Conservation (phyloP, 2,113 vertebrate species). For the Alces alces region DNA sequence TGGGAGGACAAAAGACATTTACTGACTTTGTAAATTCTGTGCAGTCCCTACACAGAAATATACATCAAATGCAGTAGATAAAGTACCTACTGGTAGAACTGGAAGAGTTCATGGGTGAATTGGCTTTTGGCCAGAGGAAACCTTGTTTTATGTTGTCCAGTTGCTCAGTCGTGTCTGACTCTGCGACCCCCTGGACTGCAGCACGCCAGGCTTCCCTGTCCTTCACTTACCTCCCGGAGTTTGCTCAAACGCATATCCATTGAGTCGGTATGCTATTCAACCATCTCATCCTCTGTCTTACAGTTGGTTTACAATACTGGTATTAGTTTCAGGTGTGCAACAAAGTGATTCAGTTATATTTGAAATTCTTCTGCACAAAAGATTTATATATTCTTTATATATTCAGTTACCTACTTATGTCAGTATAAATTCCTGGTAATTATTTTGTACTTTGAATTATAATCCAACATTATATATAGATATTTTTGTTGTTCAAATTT, state of each 20-base stretch:
- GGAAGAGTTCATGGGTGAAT: not conserved
- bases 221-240: not conserved
- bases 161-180: not conserved
- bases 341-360: not conserved
- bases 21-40: not conserved
- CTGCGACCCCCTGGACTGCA: not conserved
- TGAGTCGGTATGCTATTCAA: not conserved
- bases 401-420: not conserved
- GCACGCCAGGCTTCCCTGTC: not conserved
- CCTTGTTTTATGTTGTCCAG: not conserved
- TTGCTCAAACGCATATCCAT: not conserved
- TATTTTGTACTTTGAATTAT: not conserved
- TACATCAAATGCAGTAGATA: not conserved
- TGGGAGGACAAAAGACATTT: not conserved
- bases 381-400: not conserved
- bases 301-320: not conserved
- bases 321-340: too few relatives aligned
- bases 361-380: not conserved
- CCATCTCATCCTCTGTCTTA: not conserved
- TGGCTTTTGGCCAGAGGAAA: not conserved
- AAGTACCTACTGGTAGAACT: not conserved
- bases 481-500: not conserved
- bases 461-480: not conserved
- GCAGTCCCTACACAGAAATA: not conserved
- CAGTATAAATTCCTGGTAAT: not conserved